These are phyloP conservation scores for Caerostris darwini DNA, from an alignment of 1,140 invertebrate species.

Conservation along the genomic window DNA sequence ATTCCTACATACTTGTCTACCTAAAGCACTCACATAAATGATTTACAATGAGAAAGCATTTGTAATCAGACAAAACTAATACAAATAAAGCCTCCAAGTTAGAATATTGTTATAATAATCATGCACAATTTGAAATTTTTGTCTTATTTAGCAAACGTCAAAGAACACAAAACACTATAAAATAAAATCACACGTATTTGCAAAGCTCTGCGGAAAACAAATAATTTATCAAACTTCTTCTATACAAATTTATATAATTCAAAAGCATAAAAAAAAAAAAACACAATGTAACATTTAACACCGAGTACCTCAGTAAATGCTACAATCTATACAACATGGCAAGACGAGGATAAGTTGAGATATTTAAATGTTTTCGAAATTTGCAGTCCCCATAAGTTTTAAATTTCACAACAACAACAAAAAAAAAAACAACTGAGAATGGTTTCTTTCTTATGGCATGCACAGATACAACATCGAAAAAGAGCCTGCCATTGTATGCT, in stretches of 20 bases:
- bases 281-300: background rate
- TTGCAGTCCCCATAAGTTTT: too few species aligned
- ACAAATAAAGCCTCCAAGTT: background rate
- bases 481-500: too few species aligned
- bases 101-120: background rate
- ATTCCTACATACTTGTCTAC: background rate
- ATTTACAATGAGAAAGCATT: background rate
- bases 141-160: background rate
- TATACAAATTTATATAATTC: conserved; percentile 13
- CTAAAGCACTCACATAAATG: background rate
- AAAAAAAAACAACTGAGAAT: too few species aligned
- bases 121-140: background rate
- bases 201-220: conserved; percentile 50
- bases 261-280: background rate
- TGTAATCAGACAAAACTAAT: background rate
- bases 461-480: too few species aligned
- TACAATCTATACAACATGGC: background rate
- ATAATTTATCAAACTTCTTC: conserved; percentile 34
- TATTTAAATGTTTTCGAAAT: too few species aligned
- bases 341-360: background rate
- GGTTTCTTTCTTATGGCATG: too few species aligned
- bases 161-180: background rate
- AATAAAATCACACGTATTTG: conserved; percentile 15
- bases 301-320: background rate
- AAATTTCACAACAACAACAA: too few species aligned